Base-by-base conservation (phyloP, 2,888 invertebrate genomes). In the Eustalomyia histrio region DNA sequence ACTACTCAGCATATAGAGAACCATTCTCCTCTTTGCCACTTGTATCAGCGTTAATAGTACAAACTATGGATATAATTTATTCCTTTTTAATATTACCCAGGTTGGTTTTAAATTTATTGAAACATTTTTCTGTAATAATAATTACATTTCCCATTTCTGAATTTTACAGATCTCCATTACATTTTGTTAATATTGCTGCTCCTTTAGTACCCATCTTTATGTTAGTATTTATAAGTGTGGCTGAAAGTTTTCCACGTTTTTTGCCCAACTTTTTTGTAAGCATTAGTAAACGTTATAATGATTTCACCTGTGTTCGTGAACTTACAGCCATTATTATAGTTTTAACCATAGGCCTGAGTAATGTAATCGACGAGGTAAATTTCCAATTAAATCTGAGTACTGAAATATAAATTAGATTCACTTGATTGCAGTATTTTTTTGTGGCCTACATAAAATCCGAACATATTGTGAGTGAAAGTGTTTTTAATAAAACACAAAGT, bases 1-100 rank as follows among this genome's bases (percentile, higher is more conserved):
- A 93, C 60, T 96, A 95, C 87, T 92, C 93, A 65, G 91, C 92
- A 35, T 93, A 94, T 83, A 92, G 93, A 21, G 94, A 94, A 86
- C 93, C 94, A 0, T 94, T 93, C 85, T 94, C 94, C 17, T 93
- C 93, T 17, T 89, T 94, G 24, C 94, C 94, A 0, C 87, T 94
- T 55, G 89, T 94, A 73, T 94, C 94, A 61, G 93, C 94, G 69
- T 91, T 94, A n/a, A 87, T 94, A 81, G 93, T 94, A 52, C 92
- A 94, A 86, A 87, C 93, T 74, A 92, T 92, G 52, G 91, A 92
- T 84, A 91, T 91, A 33, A 83, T 92, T 18, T 92, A 93, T 60
- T 92, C 92, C 84, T 91, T 92, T 76, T 88, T 93, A 84, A 91
- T 93, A 79, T 87, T 93, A 80, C 93, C 93, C 33, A 91, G 92